phyloP scores from a whole-genome alignment of 2,797 vertebrate species.

The Ceyx erithaca region DNA sequence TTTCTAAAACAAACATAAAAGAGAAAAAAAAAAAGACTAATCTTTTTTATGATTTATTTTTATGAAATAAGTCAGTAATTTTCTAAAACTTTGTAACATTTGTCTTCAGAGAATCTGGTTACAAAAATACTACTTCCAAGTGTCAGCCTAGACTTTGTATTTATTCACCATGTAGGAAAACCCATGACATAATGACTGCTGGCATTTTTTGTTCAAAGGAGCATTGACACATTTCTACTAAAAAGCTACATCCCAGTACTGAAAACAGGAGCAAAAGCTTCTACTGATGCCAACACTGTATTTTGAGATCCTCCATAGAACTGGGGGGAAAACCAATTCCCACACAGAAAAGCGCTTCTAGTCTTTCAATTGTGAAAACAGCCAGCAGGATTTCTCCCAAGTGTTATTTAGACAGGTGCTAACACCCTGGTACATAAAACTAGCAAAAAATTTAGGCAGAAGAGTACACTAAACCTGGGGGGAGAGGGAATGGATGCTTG shows the following conservation, averaged over 20 bases:
- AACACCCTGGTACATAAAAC: not conserved
- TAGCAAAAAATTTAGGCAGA: not conserved
- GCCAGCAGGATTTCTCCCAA: not conserved
- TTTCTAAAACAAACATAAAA: not conserved
- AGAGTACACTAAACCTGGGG: not conserved
- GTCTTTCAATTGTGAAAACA: not conserved
- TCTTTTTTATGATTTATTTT: not conserved
- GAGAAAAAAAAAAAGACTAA: not conserved
- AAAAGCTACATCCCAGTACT: not conserved
- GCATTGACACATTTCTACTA: not conserved
- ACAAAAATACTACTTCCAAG: not conserved
- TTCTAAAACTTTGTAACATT: not conserved
- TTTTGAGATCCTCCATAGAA: not conserved
- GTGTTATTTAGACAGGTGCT: not conserved
- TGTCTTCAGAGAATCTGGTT: not conserved
- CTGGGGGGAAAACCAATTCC: not conserved
- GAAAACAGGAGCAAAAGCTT: not conserved
- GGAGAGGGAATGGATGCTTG: no score
- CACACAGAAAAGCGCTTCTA: not conserved
- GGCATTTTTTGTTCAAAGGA: not conserved
- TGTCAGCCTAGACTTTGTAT: not conserved
- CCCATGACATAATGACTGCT: not conserved
- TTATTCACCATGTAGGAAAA: not conserved
- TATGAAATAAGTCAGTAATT: not conserved
- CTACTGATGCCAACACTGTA: not conserved